These are phyloP conservation scores for Nymphalis urticae DNA, from an alignment of 2,888 invertebrate genomes.

Conservation along the genomic window DNA sequence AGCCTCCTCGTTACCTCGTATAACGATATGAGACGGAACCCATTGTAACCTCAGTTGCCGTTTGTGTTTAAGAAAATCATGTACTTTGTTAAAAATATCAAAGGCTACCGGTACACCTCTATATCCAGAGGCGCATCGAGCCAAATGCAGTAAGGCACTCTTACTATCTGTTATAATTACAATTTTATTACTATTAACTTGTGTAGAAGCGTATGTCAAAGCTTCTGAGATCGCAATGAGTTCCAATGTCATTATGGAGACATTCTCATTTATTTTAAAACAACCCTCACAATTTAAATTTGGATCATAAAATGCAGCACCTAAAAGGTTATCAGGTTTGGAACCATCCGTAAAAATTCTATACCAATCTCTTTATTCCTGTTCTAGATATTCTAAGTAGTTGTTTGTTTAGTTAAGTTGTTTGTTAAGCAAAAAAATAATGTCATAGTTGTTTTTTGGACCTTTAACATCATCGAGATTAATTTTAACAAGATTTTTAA, in stretches of 20 bases:
- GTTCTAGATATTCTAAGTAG: background rate
- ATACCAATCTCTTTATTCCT: background rate
- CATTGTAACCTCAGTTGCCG: too few species aligned
- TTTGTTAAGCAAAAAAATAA: background rate
- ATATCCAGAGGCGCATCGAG: too few species aligned
- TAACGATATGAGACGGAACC: too few species aligned
- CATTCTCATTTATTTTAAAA: conserved; percentile 3
- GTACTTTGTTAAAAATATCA: too few species aligned
- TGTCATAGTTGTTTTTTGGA: background rate
- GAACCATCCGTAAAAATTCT: conserved; percentile 3
- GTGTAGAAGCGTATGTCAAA: background rate
- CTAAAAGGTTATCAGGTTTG: background rate
- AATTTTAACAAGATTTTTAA: background rate
- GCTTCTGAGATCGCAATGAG: background rate
- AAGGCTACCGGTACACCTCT: too few species aligned
- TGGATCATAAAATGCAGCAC: too few species aligned
- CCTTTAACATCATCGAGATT: background rate
- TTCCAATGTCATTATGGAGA: background rate
- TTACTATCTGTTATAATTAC: background rate
- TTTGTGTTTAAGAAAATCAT: too few species aligned
- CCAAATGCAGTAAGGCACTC: too few species aligned
- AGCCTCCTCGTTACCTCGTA: too few species aligned
- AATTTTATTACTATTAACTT: background rate
- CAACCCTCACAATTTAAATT: background rate
- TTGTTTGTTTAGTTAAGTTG: background rate